Percentiles rank a stretch among this genome's conserved stretches.
Conservation (phyloP, 2,113 vertebrate species). For the Sceloporus tristichus region DNA sequence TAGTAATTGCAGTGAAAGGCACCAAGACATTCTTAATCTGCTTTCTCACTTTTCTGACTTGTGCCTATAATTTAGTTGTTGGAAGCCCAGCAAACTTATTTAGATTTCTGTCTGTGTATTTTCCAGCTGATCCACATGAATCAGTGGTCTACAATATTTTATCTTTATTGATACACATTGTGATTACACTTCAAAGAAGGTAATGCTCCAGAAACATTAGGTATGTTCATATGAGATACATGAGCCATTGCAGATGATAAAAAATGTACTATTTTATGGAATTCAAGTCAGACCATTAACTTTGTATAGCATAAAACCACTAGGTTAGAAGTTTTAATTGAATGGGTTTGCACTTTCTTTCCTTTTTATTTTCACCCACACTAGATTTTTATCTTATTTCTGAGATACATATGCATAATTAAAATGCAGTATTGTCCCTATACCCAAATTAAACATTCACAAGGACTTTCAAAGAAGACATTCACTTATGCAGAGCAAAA, state of each 20-base stretch:
- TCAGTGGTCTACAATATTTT: constrained; percentile 60
- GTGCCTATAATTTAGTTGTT: constrained; percentile 21
- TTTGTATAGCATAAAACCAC: constrained; percentile 71
- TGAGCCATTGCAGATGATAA: constrained; percentile 71
- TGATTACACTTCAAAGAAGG: constrained; percentile 71
- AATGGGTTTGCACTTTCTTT: constrained; percentile 55
- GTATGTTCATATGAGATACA: constrained; percentile 69
- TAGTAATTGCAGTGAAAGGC: not conserved
- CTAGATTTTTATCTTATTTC: constrained; percentile 26
- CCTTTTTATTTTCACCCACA: constrained; percentile 6
- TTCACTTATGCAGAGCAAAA: not conserved
- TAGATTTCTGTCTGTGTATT: constrained; percentile 28
- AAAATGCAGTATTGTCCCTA: constrained; percentile 24
- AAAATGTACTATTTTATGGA: constrained; percentile 70
- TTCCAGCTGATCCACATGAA: constrained; percentile 21
- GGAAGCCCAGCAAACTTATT: constrained; percentile 35
- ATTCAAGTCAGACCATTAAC: constrained; percentile 69
- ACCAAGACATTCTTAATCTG: not conserved
- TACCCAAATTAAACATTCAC: not conserved
- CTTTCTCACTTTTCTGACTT: constrained; percentile 1
- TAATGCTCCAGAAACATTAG: constrained; percentile 76
- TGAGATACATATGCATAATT: constrained; percentile 6
- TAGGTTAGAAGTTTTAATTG: constrained; percentile 72
- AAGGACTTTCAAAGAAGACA: constrained; percentile 5
- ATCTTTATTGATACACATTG: constrained; percentile 74